phyloP scores from a whole-genome alignment of 2,113 vertebrate species.

The Urocolius indicus region DNA sequence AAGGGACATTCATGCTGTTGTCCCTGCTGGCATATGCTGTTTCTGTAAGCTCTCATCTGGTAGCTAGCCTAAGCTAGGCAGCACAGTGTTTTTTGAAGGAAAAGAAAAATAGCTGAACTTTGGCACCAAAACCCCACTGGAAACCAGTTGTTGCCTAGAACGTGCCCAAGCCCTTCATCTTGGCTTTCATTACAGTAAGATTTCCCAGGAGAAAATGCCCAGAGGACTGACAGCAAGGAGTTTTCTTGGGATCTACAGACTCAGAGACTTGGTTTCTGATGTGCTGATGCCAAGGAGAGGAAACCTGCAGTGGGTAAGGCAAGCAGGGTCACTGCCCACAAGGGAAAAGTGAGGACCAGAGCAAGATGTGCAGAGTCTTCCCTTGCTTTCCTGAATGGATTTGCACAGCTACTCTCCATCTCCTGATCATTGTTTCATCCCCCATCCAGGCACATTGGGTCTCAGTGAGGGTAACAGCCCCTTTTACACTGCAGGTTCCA shows the following conservation, averaged over 20 bases:
- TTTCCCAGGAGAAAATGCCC: conserved; percentile 11
- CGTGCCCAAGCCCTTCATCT: not conserved
- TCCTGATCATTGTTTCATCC: not conserved
- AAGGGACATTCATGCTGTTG: conserved; percentile 24
- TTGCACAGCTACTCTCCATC: not conserved
- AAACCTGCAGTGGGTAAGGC: not conserved
- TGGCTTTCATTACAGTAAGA: not conserved
- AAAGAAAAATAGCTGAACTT: conserved; percentile 31
- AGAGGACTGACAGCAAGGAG: not conserved
- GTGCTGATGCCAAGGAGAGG: not conserved
- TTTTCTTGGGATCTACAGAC: not conserved
- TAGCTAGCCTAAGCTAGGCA: conserved; percentile 23
- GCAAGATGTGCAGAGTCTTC: accelerated
- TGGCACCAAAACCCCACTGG: conserved; percentile 33
- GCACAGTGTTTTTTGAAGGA: not conserved
- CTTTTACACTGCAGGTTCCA: not conserved
- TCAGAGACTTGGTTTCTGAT: not conserved
- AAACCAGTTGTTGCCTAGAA: not conserved
- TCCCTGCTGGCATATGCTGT: conserved; percentile 56
- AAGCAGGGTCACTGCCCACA: accelerated
- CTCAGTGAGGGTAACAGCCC: not conserved
- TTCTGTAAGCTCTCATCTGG: conserved; percentile 37
- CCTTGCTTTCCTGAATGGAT: not conserved
- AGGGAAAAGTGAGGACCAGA: not conserved
- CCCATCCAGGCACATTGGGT: not conserved